Evolutionary conservation across 1,140 invertebrate genomes (phyloP).

Genomic region (Apis mellifera): DNA sequence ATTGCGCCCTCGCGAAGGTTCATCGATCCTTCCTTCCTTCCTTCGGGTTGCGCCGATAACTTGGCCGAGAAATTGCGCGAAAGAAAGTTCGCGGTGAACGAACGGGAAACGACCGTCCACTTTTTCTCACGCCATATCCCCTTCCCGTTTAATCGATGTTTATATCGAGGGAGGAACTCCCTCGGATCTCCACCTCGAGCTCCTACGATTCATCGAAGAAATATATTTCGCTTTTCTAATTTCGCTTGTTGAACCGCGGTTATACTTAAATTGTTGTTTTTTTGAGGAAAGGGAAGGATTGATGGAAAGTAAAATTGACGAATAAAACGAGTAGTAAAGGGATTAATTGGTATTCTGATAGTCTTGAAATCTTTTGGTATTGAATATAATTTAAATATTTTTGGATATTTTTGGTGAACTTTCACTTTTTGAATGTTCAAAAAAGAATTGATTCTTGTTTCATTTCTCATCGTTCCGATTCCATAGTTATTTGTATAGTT

Average conservation of each 20-base stretch:
- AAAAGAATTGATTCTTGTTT: too few relatives aligned
- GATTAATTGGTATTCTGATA: neutral
- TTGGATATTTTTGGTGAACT: too few relatives aligned
- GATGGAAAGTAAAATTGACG: neutral
- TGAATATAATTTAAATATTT: too few relatives aligned
- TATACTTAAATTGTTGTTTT: neutral
- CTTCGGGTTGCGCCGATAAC: neutral
- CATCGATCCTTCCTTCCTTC: constrained; percentile 11
- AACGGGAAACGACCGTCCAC: too few relatives aligned
- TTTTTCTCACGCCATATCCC: neutral
- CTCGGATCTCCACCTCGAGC: too few relatives aligned
- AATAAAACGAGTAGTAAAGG: neutral
- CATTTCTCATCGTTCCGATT: too few relatives aligned
- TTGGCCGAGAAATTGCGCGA: neutral
- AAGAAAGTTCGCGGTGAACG: neutral
- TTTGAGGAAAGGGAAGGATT: too few relatives aligned
- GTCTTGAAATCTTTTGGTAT: too few relatives aligned
- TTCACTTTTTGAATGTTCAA: too few relatives aligned
- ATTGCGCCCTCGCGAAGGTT: neutral
- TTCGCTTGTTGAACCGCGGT: neutral
- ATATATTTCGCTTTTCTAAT: neutral
- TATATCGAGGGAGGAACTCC: neutral
- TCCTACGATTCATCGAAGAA: neutral
- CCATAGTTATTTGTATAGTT: too few relatives aligned
- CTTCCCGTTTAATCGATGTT: neutral